phyloP scores from a whole-genome alignment of 2,113 vertebrate genomes.

The Hyaena hyaena region DNA sequence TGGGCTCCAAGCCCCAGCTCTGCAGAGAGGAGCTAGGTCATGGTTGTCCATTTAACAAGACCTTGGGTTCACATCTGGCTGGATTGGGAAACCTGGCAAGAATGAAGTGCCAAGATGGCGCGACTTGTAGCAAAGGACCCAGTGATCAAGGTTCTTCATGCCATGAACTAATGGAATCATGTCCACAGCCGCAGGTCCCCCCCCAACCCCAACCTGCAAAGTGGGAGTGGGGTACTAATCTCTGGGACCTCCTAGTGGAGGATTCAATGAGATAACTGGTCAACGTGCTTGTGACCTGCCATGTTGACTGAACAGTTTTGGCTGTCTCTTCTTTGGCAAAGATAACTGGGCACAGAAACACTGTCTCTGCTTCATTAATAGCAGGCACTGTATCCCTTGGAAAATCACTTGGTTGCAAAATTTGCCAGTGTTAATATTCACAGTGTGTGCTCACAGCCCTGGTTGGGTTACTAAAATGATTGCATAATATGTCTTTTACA shows the following conservation, averaged over 20 bases:
- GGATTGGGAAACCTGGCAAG: neutral
- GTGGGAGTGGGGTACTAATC: neutral
- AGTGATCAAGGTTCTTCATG: neutral
- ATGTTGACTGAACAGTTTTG: neutral
- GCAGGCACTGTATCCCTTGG: constrained; percentile 1
- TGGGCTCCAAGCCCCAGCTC: neutral
- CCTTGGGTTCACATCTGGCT: neutral
- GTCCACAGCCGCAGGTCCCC: neutral
- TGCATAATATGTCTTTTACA: constrained; percentile 55
- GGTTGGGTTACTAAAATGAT: constrained; percentile 48
- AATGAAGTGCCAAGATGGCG: neutral
- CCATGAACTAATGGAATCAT: neutral
- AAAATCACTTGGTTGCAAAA: constrained; percentile 71
- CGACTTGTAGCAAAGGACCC: neutral
- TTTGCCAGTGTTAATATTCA: constrained; percentile 56
- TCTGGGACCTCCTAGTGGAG: neutral
- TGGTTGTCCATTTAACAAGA: neutral
- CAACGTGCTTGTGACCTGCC: neutral
- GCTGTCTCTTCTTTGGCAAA: neutral
- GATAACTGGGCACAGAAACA: neutral
- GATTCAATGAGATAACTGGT: neutral
- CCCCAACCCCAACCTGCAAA: neutral
- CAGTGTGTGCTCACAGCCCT: neutral
- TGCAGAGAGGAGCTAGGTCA: neutral
- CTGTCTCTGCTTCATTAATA: neutral